phyloP scores from a whole-genome alignment of 1,140 invertebrate species.

The Sycophila sp. region DNA sequence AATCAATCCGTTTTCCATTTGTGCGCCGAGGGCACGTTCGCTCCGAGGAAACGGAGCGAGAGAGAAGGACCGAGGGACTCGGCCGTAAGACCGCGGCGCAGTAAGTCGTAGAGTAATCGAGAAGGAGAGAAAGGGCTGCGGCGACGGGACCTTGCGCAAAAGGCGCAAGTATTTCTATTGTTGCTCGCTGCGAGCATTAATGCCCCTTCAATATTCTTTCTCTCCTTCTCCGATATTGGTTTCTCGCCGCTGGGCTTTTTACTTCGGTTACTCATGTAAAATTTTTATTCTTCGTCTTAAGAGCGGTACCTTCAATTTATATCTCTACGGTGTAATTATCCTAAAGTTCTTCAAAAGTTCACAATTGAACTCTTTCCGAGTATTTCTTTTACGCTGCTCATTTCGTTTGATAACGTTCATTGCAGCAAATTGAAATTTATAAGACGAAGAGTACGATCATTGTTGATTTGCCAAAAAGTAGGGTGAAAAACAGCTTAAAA shows the following conservation, averaged over 20 bases:
- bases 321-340: no score
- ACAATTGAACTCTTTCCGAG: no score
- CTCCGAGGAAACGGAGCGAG: not conserved
- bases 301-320: no score
- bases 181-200: slow-evolving; percentile 28
- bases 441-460: no score
- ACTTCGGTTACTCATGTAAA: not conserved
- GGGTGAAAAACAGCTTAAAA: no score
- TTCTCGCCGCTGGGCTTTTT: slow-evolving; percentile 19
- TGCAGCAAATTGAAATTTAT: no score
- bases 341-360: no score
- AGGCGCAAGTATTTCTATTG: slow-evolving; percentile 29
- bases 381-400: no score
- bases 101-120: slow-evolving; percentile 24
- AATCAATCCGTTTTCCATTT: slow-evolving; percentile 70
- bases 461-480: no score
- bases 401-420: no score
- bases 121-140: slow-evolving; percentile 28
- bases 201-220: slow-evolving; percentile 9
- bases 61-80: not conserved
- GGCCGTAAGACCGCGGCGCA: not conserved
- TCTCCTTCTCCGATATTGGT: slow-evolving; percentile 19
- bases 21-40: slow-evolving; percentile 1
- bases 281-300: slow-evolving; percentile 20
- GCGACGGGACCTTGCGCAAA: slow-evolving; percentile 6